A percentile compares a stretch with the other conserved stretches of the same genome.
These are phyloP conservation scores for Stratiomys singularior DNA, from an alignment of 2,888 invertebrate species.

Conservation along the genomic window DNA sequence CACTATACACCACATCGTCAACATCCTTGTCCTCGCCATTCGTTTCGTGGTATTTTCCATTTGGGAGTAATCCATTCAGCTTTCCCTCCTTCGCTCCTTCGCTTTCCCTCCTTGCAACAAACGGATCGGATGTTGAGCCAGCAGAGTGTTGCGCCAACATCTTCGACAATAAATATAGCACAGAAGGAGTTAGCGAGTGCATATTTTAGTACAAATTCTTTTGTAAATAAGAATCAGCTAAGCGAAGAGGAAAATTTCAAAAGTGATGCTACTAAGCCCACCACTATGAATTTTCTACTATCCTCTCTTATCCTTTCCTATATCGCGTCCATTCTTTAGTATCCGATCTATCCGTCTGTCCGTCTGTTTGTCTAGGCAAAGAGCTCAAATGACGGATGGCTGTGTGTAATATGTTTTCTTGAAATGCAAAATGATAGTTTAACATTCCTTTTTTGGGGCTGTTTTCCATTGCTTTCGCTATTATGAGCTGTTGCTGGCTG, in stretches of 20 bases:
- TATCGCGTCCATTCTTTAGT: too few relatives aligned
- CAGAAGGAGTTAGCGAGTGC: conserved; percentile 13
- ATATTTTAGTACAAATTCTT: conserved; percentile 13
- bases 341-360: too few relatives aligned
- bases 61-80: too few relatives aligned
- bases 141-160: neutral
- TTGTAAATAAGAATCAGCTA: conserved; percentile 25
- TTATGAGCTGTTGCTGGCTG: neutral
- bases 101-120: neutral
- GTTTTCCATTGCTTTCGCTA: too few relatives aligned
- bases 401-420: conserved; percentile 10
- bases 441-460: neutral
- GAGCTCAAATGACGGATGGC: neutral
- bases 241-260: conserved; percentile 2
- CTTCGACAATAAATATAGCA: neutral
- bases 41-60: neutral
- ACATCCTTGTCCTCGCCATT: neutral
- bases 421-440: conserved; percentile 8
- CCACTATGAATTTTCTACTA: too few relatives aligned
- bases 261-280: neutral
- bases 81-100: too few relatives aligned
- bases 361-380: neutral
- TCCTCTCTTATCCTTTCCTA: too few relatives aligned
- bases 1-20: neutral
- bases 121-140: neutral